phyloP scores from a whole-genome alignment of 2,888 invertebrate genomes.

The Cyclophora albipunctata region DNA sequence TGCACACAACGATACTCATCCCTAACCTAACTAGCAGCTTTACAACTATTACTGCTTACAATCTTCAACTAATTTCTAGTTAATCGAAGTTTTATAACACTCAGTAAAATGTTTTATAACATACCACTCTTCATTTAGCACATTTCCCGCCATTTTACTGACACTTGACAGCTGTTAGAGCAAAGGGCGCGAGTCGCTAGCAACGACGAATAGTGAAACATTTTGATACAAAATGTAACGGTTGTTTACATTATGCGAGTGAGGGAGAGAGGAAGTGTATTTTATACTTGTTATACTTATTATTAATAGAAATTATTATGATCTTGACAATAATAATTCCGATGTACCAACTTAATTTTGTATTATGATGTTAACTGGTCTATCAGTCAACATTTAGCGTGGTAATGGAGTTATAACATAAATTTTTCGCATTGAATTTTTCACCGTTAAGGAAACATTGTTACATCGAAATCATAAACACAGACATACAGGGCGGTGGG shows the following conservation, averaged over 20 bases:
- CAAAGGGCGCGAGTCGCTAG: too few relatives aligned
- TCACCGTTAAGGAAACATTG: constrained; percentile 1
- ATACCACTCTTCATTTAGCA: not conserved
- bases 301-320: not conserved
- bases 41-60: too few relatives aligned
- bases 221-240: not conserved
- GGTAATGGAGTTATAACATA: constrained; percentile 17
- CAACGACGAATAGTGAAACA: too few relatives aligned
- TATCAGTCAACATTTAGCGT: constrained; percentile 18
- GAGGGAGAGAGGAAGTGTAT: too few relatives aligned
- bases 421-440: constrained; percentile 24
- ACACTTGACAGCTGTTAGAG: too few relatives aligned
- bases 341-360: not conserved
- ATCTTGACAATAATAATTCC: not conserved
- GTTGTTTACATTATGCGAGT: not conserved
- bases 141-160: too few relatives aligned
- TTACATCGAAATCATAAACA: not conserved
- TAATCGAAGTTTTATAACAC: too few relatives aligned
- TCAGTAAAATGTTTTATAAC: too few relatives aligned
- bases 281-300: not conserved
- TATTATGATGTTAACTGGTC: not conserved
- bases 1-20: too few relatives aligned
- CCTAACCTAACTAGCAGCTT: too few relatives aligned
- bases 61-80: too few relatives aligned
- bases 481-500: constrained; percentile 2